Evolutionary conservation across 1,140 invertebrate species (phyloP).

Genomic region (Druon quercuslanigerum): DNA sequence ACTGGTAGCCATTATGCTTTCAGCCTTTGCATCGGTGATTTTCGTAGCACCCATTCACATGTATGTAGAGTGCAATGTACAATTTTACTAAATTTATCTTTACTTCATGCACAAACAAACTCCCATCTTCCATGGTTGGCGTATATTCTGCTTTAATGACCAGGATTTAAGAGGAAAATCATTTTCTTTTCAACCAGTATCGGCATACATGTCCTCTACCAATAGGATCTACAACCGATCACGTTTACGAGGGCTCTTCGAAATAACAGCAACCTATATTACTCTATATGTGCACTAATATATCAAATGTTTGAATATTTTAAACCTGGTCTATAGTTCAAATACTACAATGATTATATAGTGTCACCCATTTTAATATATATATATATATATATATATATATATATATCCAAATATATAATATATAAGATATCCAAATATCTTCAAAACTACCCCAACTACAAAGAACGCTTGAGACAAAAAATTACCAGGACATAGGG

Average conservation of each 20-base stretch:
- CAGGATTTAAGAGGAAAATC: background rate
- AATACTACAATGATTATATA: too few species aligned
- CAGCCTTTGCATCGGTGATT: background rate
- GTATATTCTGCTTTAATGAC: background rate
- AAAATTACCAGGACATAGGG: too few species aligned
- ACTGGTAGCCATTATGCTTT: background rate
- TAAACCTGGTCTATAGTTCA: too few species aligned
- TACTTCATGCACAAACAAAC: background rate
- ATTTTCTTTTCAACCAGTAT: background rate
- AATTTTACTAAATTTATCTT: conserved; percentile 18
- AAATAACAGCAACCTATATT: background rate
- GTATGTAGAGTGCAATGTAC: background rate
- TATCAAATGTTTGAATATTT: too few species aligned
- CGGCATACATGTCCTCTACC: background rate
- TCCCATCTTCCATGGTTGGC: background rate
- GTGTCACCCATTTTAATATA: too few species aligned
- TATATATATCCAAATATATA: too few species aligned
- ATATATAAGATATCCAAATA: too few species aligned
- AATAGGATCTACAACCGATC: background rate
- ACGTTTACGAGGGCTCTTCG: background rate
- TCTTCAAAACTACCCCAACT: too few species aligned
- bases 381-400: too few species aligned
- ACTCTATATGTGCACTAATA: too few species aligned
- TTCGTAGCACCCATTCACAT: background rate
- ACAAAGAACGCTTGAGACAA: too few species aligned